Conservation (phyloP, 2,888 invertebrate species). For the Eupithecia subumbrata region DNA sequence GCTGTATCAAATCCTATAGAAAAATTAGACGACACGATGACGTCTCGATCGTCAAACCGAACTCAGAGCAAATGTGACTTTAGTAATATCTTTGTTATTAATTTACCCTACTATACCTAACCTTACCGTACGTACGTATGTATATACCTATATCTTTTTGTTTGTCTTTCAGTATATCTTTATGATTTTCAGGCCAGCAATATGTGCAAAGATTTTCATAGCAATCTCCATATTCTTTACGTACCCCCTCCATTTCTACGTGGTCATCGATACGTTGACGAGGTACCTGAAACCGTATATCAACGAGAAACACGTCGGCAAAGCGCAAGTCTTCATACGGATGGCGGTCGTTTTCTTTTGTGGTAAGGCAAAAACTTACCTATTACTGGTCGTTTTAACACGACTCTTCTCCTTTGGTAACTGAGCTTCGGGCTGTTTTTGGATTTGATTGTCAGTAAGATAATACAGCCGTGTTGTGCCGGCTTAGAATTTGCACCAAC, state of each 20-base stretch:
- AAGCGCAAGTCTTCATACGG: conserved; percentile 62
- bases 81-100: too few species aligned
- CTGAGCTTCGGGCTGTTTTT: neutral
- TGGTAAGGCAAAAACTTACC: conserved; percentile 57
- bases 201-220: conserved; percentile 92
- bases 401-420: neutral
- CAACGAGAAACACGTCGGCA: conserved; percentile 63
- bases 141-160: neutral
- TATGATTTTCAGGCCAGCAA: conserved; percentile 85
- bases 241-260: conserved; percentile 96
- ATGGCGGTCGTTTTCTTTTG: conserved; percentile 69
- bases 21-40: too few species aligned
- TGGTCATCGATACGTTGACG: conserved; percentile 95
- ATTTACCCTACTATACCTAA: too few species aligned
- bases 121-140: neutral
- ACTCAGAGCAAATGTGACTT: too few species aligned
- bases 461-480: too few species aligned
- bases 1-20: too few species aligned
- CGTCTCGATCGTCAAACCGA: too few species aligned
- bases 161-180: conserved; percentile 21
- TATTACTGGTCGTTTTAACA: neutral
- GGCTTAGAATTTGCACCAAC: too few species aligned
- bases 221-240: conserved; percentile 95
- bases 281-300: conserved; percentile 87
- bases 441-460: neutral